Percentiles rank a stretch among this genome's conserved stretches.
These are phyloP conservation scores for Anoncus sp. DNA, from an alignment of 2,888 invertebrate genomes.

Conservation along the genomic window DNA sequence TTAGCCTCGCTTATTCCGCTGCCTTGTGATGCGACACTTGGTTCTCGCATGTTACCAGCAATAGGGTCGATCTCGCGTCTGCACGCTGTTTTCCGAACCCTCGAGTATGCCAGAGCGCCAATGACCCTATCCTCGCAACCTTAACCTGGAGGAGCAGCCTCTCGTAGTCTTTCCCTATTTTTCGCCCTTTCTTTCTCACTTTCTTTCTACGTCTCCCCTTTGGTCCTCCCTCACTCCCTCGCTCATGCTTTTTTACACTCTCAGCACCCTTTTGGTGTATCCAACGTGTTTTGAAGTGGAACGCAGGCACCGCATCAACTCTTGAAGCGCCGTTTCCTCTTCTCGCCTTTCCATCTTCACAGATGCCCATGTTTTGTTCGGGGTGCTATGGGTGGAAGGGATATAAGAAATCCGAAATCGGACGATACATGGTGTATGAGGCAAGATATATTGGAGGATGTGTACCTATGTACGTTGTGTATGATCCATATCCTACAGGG, in stretches of 20 bases:
- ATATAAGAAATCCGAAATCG: conserved; percentile 28
- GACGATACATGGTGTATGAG: conserved; percentile 6
- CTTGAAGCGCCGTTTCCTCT: conserved; percentile 38
- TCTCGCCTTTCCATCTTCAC: conserved; percentile 8
- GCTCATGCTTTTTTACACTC: conserved; percentile 29
- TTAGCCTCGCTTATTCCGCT: conserved; percentile 38
- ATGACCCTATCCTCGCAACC: conserved; percentile 58
- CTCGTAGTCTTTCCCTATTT: conserved; percentile 21
- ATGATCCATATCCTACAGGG: too few species aligned
- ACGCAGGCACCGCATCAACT: conserved; percentile 41
- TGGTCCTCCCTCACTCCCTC: background rate
- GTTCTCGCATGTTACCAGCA: conserved; percentile 47
- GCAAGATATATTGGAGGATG: background rate
- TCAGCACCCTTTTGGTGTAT: conserved; percentile 34
- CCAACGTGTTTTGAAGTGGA: conserved; percentile 51
- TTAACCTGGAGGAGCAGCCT: conserved; percentile 48
- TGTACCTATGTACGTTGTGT: background rate
- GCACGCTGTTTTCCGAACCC: conserved; percentile 47
- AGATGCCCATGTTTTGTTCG: background rate
- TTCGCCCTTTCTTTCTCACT: conserved; percentile 25
- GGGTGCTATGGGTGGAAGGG: conserved; percentile 4
- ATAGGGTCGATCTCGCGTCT: conserved; percentile 22
- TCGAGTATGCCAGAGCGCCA: conserved; percentile 53
- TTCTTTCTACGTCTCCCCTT: conserved; percentile 5
- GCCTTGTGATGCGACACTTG: conserved; percentile 38